Evolutionary conservation across 2,888 invertebrate species (phyloP).

Genomic region (Lasioglossum vierecki): DNA sequence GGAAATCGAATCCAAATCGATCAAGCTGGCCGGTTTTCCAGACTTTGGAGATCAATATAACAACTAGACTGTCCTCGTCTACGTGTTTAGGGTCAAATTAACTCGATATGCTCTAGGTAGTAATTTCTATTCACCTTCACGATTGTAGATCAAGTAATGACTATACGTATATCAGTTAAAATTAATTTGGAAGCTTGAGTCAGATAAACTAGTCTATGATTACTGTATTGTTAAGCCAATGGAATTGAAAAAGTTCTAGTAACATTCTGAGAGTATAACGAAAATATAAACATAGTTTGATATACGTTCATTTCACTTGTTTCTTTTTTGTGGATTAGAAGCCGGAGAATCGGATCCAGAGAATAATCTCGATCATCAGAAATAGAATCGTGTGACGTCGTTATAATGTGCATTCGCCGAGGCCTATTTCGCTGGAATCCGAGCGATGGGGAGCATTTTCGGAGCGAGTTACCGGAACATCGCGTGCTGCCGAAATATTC

Average conservation of each 20-base stretch:
- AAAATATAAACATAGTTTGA: not conserved
- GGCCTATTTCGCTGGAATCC: constrained; percentile 64
- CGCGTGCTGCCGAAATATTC: constrained; percentile 79
- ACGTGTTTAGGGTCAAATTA: no score
- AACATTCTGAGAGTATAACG: not conserved
- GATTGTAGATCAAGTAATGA: no score
- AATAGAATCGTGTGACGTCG: constrained; percentile 28
- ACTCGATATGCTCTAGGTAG: no score
- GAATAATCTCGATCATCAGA: constrained; percentile 26
- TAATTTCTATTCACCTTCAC: no score
- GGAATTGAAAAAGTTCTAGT: not conserved
- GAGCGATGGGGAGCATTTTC: constrained; percentile 55
- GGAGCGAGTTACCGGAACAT: constrained; percentile 70
- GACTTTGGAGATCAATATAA: not conserved
- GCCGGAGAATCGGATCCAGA: not conserved
- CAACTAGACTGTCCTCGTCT: no score
- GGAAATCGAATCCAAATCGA: not conserved
- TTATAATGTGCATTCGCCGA: constrained; percentile 42
- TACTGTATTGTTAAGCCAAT: not conserved
- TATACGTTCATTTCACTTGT: not conserved
- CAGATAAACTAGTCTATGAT: not conserved
- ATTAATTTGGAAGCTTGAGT: not conserved
- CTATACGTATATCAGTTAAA: not conserved
- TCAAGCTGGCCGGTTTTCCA: not conserved
- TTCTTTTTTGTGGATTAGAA: not conserved